Evolutionary conservation across 2,888 invertebrate genomes (phyloP).

Genomic region (Vesta saturnalis): DNA sequence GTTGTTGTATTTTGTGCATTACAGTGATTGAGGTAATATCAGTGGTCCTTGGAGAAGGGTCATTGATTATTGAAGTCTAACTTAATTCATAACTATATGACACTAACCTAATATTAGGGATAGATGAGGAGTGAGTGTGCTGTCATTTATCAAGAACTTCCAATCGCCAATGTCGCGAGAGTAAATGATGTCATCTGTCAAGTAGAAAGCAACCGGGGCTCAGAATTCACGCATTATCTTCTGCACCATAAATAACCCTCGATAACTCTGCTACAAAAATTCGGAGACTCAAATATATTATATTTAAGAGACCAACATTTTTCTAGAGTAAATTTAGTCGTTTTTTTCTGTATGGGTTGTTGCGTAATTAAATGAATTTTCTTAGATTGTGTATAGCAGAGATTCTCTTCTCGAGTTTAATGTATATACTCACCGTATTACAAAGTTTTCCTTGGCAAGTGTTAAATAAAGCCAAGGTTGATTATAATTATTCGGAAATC

Average conservation of each 20-base stretch:
- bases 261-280: conserved; percentile 34
- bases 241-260: conserved; percentile 37
- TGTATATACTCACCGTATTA: background rate
- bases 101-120: conserved; percentile 56
- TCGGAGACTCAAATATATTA: conserved; percentile 18
- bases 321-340: conserved; percentile 5
- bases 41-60: conserved; percentile 32
- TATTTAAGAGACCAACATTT: conserved; percentile 22
- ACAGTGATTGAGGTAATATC: conserved; percentile 32
- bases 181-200: conserved; percentile 49
- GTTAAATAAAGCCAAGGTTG: background rate
- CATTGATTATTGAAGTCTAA: conserved; percentile 35
- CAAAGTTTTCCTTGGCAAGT: background rate
- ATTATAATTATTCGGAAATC: background rate
- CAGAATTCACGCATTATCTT: conserved; percentile 36
- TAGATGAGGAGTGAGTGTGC: conserved; percentile 47
- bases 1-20: conserved; percentile 29
- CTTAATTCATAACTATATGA: conserved; percentile 57
- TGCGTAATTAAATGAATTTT: background rate
- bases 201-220: conserved; percentile 33
- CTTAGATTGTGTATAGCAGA: no score
- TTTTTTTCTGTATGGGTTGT: conserved; percentile 3
- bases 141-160: conserved; percentile 55
- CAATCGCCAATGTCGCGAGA: conserved; percentile 45
- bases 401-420: no score